Evolutionary conservation across 2,888 invertebrate species (phyloP), one percentile per base, ranked within the genome.

Genomic region (Patella pellucida): DNA sequence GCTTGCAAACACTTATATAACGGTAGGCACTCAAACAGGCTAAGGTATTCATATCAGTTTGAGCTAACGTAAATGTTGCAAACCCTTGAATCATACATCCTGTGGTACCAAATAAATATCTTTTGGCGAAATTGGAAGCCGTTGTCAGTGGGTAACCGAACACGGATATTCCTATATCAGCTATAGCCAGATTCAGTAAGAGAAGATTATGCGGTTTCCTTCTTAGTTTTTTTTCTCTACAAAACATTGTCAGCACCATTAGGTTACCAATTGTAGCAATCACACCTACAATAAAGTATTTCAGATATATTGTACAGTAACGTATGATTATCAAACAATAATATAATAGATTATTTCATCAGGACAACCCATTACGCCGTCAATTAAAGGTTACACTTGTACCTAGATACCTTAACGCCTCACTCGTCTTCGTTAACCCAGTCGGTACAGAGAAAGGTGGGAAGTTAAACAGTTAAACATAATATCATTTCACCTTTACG

Each of bases 21-120:
- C 82, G 71, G 41, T 78, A 82, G 14, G 79, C 50, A 52, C 76
- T 76, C 51, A 82, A 74, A 14, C 69, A 72, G 1, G 79, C 77
- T 56, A 81, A 77, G 1, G 76, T 79, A 41, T 79, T 78, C 76
- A 82, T 80, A 56, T 77, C 74, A 16, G 75, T 77, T 23, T 75
- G 68, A 23, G 80, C 72, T n/a, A 79, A 68, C 16, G 68, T 72
- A 69, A 79, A 79, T 54, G 78, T 78, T 68, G 74, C 68, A 67
- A 82, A 82, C 3, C 79, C 81, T 14, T 75, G 74, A n/a, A 82
- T 54, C 7, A 70, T 68, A 69, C 82, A 82, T 2, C 72, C 72
- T 7, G 50, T 67, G 2, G 56, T 56, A 19, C 72, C 72, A 41
- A 50, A 72, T 14, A 72, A 51, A 67, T 67, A 72, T 67, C 72